Conservation (phyloP, 2,888 invertebrate species). For the Ophion slaviceki region DNA sequence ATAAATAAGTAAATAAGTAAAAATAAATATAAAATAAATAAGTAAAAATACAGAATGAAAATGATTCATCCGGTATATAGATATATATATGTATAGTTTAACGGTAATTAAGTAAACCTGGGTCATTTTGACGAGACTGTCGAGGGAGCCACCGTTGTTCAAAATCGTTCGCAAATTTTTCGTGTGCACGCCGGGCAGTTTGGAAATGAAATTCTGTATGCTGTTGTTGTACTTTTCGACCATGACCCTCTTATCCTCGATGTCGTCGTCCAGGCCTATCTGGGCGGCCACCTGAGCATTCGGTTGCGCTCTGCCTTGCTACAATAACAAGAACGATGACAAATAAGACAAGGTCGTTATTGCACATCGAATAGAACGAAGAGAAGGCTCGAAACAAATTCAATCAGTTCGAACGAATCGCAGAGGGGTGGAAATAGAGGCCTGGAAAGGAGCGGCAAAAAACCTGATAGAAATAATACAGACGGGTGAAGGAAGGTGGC, state of each 20-base stretch:
- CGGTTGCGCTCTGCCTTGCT: constrained; percentile 94
- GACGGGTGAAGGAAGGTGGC: no score
- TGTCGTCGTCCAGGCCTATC: constrained; percentile 88
- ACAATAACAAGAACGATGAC: constrained; percentile 25
- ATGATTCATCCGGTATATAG: no score
- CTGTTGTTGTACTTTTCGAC: constrained; percentile 89
- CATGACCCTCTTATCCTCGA: constrained; percentile 83
- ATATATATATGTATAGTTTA: constrained; percentile 42
- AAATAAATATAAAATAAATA: no score
- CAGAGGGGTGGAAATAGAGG: no score
- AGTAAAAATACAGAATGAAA: no score
- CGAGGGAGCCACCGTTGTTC: constrained; percentile 89
- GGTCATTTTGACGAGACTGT: constrained; percentile 86
- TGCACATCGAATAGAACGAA: no score
- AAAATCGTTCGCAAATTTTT: constrained; percentile 93
- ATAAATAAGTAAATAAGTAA: no score
- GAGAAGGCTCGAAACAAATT: no score
- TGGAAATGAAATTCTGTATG: constrained; percentile 92
- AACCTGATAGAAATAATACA: no score
- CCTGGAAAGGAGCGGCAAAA: no score
- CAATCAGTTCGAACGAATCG: no score
- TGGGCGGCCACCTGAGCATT: constrained; percentile 89
- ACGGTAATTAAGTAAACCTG: constrained; percentile 82
- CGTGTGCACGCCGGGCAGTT: constrained; percentile 94
- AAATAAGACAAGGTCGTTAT: no score